These are phyloP conservation scores for Amiota mariae DNA, from an alignment of 2,888 invertebrate species.

Conservation along the genomic window DNA sequence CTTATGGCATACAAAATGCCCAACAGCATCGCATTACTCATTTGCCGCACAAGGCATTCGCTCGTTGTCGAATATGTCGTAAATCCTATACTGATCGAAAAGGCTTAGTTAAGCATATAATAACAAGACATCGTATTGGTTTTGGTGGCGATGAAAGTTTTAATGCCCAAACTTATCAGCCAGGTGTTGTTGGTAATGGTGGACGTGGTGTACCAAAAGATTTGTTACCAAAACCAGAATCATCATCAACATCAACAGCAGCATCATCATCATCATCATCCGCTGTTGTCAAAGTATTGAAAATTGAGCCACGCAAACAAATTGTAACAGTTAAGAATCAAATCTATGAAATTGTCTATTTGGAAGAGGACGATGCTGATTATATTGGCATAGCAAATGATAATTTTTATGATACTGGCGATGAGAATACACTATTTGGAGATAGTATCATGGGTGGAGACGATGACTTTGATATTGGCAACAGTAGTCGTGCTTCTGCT, in stretches of 20 bases:
- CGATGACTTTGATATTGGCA: constrained; percentile 43
- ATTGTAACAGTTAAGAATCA: constrained; percentile 64
- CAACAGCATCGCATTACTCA: constrained; percentile 69
- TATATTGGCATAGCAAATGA: constrained; percentile 43
- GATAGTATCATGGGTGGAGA: constrained; percentile 43
- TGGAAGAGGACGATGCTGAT: constrained; percentile 63
- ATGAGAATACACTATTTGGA: constrained; percentile 45
- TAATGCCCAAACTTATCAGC: neutral
- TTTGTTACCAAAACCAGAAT: neutral
- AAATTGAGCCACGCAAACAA: constrained; percentile 55
- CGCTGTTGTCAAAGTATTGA: constrained; percentile 29
- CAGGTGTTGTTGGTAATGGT: neutral
- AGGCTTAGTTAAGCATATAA: constrained; percentile 66
- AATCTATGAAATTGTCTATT: constrained; percentile 66
- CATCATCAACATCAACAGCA: neutral
- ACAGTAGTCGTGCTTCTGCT: constrained; percentile 14
- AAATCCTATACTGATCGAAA: constrained; percentile 69
- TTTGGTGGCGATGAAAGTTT: neutral
- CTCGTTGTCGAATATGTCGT: constrained; percentile 64
- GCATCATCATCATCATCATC: neutral
- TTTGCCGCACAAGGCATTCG: constrained; percentile 65
- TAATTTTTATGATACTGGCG: constrained; percentile 33
- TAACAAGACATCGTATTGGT: constrained; percentile 58
- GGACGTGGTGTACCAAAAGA: neutral
- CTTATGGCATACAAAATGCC: constrained; percentile 69